Base-by-base conservation (phyloP, 1,140 invertebrate species). In the Bombus polaris region DNA sequence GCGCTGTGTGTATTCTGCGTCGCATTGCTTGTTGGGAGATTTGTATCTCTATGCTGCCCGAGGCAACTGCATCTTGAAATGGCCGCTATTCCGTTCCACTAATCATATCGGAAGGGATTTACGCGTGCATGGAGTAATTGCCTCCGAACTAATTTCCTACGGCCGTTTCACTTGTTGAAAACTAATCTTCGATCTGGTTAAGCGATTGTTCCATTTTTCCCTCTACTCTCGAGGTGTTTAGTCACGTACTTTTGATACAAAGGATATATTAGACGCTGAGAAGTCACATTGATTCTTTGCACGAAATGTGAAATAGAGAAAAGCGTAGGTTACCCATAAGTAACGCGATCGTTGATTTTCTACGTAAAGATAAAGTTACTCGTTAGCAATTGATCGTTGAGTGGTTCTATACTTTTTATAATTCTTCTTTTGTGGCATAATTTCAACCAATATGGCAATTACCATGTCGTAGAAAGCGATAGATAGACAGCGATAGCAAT, bases 31-130 rank as follows among this genome's bases (percentile, higher is more conserved):
- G 22, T n/a, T 37, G 44, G 59, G 75, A 85, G 76, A 87, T 84
- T 84, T 84, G 57, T 87, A 87, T 79, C 82, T 80, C 25, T 37
- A 66, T 35, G 35, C 66, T 65, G 80, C 74, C 59, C 53, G 66
- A 62, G 42, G 70, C 81, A 78, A 84, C 42, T 76, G 72, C 57
- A 75, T 86, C 84, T 82, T 44, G 74, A 76, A 83, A 77, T 65
- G 37, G 42, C 42, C 66, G n/a, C 28, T 57, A 77, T 83, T 75
- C 79, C 47, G 66, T 76, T 76, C 57, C 73, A 68, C 53, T 82
- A 87, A 87, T 84, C 81, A 82, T 77, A 83, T 86, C 85, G 66
- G 78, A 74, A 77, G 39, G 77, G 68, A 85, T 85, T 81, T 85
- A 81, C 68, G 78, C 77, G 68, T 53, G 70, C 53, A 74, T 3